Base-by-base conservation (phyloP, 1,140 invertebrate species). In the Drosophila tristis region DNA sequence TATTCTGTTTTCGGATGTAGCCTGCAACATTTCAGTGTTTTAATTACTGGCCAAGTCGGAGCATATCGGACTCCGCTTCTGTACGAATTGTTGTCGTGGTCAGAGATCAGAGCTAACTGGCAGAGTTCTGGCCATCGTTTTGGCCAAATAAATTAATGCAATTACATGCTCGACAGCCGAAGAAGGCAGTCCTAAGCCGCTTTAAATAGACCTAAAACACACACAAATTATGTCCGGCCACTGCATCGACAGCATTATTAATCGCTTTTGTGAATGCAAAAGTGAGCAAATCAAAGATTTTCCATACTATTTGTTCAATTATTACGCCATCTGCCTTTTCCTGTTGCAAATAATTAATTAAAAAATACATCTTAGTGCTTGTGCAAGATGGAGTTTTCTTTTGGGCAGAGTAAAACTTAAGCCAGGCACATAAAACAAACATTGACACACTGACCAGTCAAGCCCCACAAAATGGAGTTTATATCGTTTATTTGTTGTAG, bases 351-450 rank as follows among this genome's bases (percentile, higher is more conserved):
- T 78, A 82, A 89, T 86, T 86, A 86, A 86, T 89, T 87, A 79
- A 59, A 59, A 87, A 53, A 39, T 39, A 11, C 8, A 8, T 31
- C 8, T 31, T 65, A 42, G 31, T 26, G 26, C 39, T 29, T 39
- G 20, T 5, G 8, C 6, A 43, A 61, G 47, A 16, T 23, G 20
- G 43, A 13, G 35, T 39, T 39, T 39, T 45, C 35, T 64, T n/a
- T 39, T 5, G 5, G 39, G 15, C 16, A 59, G 48, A 45, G 39
- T 63, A 54, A 59, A 85, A 64, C 51, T 78, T 75, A 67, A 42
- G 53, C 60, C 55, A 60, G 73, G 81, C 82, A 75, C 78, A 87
- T 89, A 86, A 87, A 86, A 64, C 74, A 86, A 86, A 86, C 78
- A 89, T 86, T 89, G 82, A 86, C 82, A 86, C 74, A 89, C 70